Base-by-base conservation (phyloP, 2,888 invertebrate species). In the Drosophila putrida region DNA sequence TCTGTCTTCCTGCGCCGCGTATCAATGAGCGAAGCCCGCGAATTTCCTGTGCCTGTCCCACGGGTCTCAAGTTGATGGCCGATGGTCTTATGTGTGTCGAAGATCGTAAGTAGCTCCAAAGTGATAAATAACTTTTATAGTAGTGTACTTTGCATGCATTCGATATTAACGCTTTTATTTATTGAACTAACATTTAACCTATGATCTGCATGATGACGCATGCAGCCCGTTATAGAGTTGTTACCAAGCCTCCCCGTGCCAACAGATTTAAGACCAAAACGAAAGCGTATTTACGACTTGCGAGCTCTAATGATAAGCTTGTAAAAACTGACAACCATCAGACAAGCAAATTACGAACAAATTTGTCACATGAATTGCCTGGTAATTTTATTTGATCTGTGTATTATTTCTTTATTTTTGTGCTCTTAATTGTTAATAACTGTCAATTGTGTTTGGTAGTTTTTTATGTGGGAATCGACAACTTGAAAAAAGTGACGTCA, bases 21-120 rank as follows among this genome's bases (percentile, higher is more conserved):
- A 95, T 97, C 87, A 96, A 95, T 80, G 93, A 94, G 39, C 94
- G 94, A 72, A 96, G 97, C 33, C 96, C 97, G 0, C 94, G 95
- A 73, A 96, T 97, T 73, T 96, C 97, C 77, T 98, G 98, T 93
- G 97, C 97, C 62, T 98, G 98, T 93, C 98, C 98, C 55, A 96
- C 96, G 88, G 96, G 96, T 36, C 94, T 97, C 46, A 94, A 95
- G 76, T 94, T 98, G 77, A 93, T 96, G 90, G 93, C 95, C 2
- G 97, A 98, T 93, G 95, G 96, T 78, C 95, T 96, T 88, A 97
- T 97, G 94, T 98, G 97, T 93, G 96, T 96, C 88, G 96, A 96
- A 93, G 96, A 97, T 93, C 96, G 97, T 97, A 93, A 95, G 95
- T 94, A 66, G 11, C 31, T 10, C 6, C 3, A 36, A 28, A 1